phyloP scores from a whole-genome alignment of 1,140 invertebrate species.

The Danaus plexippus region DNA sequence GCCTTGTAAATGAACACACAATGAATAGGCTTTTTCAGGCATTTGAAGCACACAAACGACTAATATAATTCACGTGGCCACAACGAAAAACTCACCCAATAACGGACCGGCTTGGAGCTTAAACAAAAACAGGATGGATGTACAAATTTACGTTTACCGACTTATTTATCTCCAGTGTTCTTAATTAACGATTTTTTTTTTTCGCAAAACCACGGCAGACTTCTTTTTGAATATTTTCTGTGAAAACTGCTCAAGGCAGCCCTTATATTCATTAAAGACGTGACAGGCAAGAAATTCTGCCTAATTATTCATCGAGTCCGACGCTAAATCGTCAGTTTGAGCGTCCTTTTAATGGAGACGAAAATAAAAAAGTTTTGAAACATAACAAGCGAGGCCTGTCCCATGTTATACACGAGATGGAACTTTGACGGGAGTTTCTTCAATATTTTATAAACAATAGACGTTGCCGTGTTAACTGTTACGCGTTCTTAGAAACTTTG shows the following conservation, averaged over 20 bases:
- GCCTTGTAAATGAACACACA: slow-evolving; percentile 20
- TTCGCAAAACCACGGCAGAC: slow-evolving; percentile 35
- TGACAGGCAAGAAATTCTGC: slow-evolving; percentile 63
- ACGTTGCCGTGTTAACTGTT: slow-evolving; percentile 12
- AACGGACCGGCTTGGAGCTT: slow-evolving; percentile 38
- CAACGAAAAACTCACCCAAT: slow-evolving; percentile 49
- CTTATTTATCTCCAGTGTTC: slow-evolving; percentile 52
- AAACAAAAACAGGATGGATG: slow-evolving; percentile 53
- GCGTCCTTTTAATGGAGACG: slow-evolving; percentile 54
- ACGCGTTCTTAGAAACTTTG: not conserved
- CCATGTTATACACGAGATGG: slow-evolving; percentile 51
- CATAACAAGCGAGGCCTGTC: slow-evolving; percentile 56
- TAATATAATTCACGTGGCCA: slow-evolving; percentile 43
- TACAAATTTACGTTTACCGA: slow-evolving; percentile 56
- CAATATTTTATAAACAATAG: slow-evolving; percentile 45
- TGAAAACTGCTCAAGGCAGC: slow-evolving; percentile 25
- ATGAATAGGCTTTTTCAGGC: slow-evolving; percentile 36
- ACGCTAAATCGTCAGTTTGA: slow-evolving; percentile 54
- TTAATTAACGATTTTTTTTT: slow-evolving; percentile 56
- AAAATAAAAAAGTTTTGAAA: slow-evolving; percentile 58
- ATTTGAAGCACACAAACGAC: slow-evolving; percentile 47
- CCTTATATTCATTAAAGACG: slow-evolving; percentile 64
- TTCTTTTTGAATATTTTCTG: slow-evolving; percentile 34
- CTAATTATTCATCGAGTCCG: slow-evolving; percentile 65
- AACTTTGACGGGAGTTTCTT: slow-evolving; percentile 27